Evolutionary conservation across 2,888 invertebrate species (phyloP).

Genomic region (Plebejus melissa): DNA sequence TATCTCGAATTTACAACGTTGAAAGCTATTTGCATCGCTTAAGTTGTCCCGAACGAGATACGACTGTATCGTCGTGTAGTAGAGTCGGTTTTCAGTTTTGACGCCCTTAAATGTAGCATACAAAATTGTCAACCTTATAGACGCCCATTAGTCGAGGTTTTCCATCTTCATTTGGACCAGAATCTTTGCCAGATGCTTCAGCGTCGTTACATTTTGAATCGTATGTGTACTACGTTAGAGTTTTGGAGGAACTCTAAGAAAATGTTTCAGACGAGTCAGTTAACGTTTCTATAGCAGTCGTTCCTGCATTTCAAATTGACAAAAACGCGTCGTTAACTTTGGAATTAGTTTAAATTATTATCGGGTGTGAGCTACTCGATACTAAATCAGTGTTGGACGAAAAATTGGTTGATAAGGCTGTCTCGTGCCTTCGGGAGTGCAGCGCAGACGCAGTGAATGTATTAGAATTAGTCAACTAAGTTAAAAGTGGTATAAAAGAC

Average conservation of each 20-base stretch:
- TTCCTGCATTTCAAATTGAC: constrained; percentile 71
- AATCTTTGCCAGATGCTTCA: constrained; percentile 48
- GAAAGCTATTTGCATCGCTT: constrained; percentile 75
- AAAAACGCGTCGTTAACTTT: constrained; percentile 70
- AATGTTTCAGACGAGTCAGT: constrained; percentile 64
- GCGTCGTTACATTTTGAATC: constrained; percentile 43
- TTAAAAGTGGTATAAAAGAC: constrained; percentile 11
- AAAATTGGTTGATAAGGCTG: constrained; percentile 13
- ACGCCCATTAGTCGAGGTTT: constrained; percentile 73
- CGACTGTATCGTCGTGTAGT: constrained; percentile 34
- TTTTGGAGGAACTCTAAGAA: constrained; percentile 37
- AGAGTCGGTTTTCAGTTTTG: constrained; percentile 37
- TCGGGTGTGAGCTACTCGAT: constrained; percentile 44
- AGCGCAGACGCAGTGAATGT: constrained; percentile 41
- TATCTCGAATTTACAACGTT: constrained; percentile 54
- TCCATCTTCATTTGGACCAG: constrained; percentile 71
- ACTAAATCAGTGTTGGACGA: constrained; percentile 35
- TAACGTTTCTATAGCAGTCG: constrained; percentile 63
- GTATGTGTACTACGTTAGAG: constrained; percentile 40
- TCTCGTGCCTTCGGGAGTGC: constrained; percentile 26
- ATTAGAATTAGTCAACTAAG: constrained; percentile 16
- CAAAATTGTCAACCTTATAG: constrained; percentile 68
- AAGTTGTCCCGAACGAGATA: constrained; percentile 42
- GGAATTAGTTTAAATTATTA: constrained; percentile 67
- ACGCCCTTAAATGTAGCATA: constrained; percentile 48